Base-by-base conservation (phyloP, 2,888 invertebrate genomes). In the Campaea margaritaria region DNA sequence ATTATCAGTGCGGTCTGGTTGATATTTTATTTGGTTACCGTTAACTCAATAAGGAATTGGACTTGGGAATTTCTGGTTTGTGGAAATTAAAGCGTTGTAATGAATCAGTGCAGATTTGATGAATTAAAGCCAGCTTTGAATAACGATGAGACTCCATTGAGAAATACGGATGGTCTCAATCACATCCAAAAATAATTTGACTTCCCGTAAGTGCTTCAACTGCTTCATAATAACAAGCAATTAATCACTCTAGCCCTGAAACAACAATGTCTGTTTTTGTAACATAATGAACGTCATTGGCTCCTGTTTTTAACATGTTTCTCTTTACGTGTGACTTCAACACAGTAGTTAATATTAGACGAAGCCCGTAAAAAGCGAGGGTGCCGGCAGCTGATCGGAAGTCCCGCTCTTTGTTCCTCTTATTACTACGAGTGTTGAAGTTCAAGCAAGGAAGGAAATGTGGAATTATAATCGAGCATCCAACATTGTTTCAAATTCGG, bases 341-440 rank as follows among this genome's bases (percentile, higher is more conserved):
- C 73, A 73, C 72, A 69, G 70, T 81, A 79, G 81, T 87, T 85
- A 86, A 87, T 86, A 83, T 86, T 87, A 87, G 87, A 86, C 79
- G 90, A 91, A 91, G 89, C 90, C 91, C 80, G 79, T 83, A 84
- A 89, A 86, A 84, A 76, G 76, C 78, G 79, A 82, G 88, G 89
- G 88, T 79, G 87, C 81, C 71, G 86, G 85, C 93, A 93, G 93
- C 93, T 93, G 93, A 93, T 93, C 89, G 91, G 93, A 93, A 92
- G 91, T 92, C 82, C 83, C 85, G 89, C 83, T 90, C 87, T 91
- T 91, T 92, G 90, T 91, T 88, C 83, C 67, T 76, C 79, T 79
- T 80, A 79, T 76, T 79, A 86, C 88, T 85, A 76, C 81, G 84
- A 76, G 83, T 84, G 85, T 81, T 79, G 74, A 79, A 72, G 72